These are phyloP conservation scores for Propithecus coquereli DNA, from an alignment of 2,113 vertebrate genomes.

Conservation along the genomic window DNA sequence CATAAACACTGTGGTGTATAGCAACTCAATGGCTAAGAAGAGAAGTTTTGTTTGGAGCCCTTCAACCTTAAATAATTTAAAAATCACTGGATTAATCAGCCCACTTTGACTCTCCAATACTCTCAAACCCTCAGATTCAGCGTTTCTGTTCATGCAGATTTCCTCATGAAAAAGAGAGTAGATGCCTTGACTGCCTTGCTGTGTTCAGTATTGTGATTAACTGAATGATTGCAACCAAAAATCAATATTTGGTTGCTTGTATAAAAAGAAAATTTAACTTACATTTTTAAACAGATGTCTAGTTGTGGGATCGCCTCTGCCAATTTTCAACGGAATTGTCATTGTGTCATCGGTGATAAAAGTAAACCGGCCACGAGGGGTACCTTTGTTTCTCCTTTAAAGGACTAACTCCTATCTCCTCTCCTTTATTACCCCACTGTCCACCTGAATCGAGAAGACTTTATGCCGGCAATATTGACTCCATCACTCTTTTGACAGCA, in stretches of 20 bases:
- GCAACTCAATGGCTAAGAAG: not conserved
- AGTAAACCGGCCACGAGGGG: not conserved
- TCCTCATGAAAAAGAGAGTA: not conserved
- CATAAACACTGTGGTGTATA: not conserved
- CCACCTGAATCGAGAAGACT: not conserved
- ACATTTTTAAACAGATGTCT: constrained; percentile 17
- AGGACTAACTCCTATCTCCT: not conserved
- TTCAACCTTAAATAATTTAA: constrained; percentile 27
- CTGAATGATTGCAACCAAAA: constrained; percentile 2
- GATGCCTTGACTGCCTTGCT: not conserved
- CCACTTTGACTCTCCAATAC: not conserved
- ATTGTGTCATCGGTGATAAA: not conserved
- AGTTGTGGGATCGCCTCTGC: not conserved
- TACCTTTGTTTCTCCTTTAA: not conserved
- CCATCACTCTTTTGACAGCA: not conserved
- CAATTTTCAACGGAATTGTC: not conserved
- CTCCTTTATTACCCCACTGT: not conserved
- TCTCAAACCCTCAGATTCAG: constrained; percentile 11
- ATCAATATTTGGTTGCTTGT: not conserved
- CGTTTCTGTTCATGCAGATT: constrained; percentile 11
- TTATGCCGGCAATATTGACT: not conserved
- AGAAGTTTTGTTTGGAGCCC: constrained; percentile 7
- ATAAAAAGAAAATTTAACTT: not conserved
- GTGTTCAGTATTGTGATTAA: not conserved
- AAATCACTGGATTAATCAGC: constrained; percentile 1